Evolutionary conservation across 2,888 invertebrate species (phyloP).

Genomic region (Flexamia atlantica): DNA sequence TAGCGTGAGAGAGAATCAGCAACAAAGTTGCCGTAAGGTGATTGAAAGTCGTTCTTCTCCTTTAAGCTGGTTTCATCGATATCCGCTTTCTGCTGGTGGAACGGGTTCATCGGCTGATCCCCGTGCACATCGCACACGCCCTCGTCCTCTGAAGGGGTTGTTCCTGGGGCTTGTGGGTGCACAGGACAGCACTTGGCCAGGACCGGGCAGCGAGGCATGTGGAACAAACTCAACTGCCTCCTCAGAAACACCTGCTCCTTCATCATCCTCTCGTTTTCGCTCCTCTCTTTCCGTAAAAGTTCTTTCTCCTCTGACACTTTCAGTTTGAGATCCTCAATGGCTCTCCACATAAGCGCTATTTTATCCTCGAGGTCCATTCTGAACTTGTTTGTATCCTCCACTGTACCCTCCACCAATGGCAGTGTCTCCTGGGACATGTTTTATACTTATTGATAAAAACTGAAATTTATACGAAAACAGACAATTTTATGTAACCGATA

Average conservation of each 20-base stretch:
- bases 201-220: neutral
- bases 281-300: constrained; percentile 1
- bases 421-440: constrained; percentile 2
- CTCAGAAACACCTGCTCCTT: neutral
- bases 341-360: constrained; percentile 28
- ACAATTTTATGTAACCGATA: too few species aligned
- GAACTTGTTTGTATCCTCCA: neutral
- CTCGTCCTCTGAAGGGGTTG: neutral
- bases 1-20: neutral
- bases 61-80: neutral
- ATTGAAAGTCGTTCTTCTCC: neutral
- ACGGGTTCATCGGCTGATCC: neutral
- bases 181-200: neutral
- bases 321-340: constrained; percentile 26
- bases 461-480: too few species aligned
- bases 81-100: neutral
- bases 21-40: neutral
- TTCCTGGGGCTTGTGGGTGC: neutral
- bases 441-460: neutral
- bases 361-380: constrained; percentile 22
- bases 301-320: constrained; percentile 39
- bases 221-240: constrained; percentile 17
- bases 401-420: neutral
- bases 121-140: neutral
- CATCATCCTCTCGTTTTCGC: constrained; percentile 31